These are phyloP conservation scores for Sebastes hubbsi DNA, from an alignment of 2,797 vertebrate species.

Conservation along the genomic window DNA sequence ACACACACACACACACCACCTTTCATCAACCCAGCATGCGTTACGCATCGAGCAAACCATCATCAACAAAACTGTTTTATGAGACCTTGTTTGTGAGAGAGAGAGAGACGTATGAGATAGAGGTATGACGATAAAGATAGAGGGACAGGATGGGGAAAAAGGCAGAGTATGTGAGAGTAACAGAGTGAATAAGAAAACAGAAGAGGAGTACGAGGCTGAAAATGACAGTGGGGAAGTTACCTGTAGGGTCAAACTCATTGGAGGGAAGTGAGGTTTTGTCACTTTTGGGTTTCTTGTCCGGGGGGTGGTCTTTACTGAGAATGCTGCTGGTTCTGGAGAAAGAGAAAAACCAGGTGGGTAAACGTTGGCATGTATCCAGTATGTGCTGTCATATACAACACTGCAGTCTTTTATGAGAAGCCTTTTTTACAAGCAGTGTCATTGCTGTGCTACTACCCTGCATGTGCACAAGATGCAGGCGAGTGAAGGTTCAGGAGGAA, in stretches of 20 bases:
- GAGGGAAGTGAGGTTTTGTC: slow-evolving; percentile 88
- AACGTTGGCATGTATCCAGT: neutral
- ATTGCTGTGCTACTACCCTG: neutral
- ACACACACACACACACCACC: slow-evolving; percentile 37
- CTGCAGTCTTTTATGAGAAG: neutral
- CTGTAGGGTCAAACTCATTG: slow-evolving; percentile 97
- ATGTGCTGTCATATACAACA: neutral
- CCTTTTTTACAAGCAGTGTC: neutral
- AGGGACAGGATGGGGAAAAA: neutral
- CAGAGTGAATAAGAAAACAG: neutral
- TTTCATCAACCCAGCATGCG: slow-evolving; percentile 50
- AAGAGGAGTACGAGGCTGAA: neutral
- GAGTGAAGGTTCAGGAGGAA: slow-evolving; percentile 11
- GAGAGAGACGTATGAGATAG: neutral
- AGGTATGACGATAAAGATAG: neutral
- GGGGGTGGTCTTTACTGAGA: slow-evolving; percentile 94
- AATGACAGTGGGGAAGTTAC: slow-evolving; percentile 76
- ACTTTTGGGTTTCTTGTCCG: slow-evolving; percentile 97
- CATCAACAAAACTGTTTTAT: slow-evolving; percentile 19
- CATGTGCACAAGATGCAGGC: neutral
- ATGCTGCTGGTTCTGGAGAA: slow-evolving; percentile 91
- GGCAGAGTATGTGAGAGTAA: neutral
- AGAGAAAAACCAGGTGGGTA: slow-evolving; percentile 22
- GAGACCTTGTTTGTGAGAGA: slow-evolving; percentile 4
- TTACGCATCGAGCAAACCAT: slow-evolving; percentile 20